Percentiles rank a stretch among this genome's conserved stretches.
These are phyloP conservation scores for Bostrychus sinensis DNA, from an alignment of 2,113 vertebrate genomes.

Conservation along the genomic window DNA sequence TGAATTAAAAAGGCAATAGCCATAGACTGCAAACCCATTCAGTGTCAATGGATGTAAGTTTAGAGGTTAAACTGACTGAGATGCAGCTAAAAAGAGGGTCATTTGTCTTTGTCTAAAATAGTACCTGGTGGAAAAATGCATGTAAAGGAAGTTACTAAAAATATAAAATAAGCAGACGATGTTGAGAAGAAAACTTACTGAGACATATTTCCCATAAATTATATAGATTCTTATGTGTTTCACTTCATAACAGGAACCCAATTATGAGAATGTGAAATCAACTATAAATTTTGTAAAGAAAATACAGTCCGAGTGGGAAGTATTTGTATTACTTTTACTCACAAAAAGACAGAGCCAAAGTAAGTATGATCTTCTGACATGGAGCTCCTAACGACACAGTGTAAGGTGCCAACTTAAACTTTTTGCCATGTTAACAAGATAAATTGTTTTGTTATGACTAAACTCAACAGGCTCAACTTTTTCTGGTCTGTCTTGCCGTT, in stretches of 20 bases:
- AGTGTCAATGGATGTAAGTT: background rate
- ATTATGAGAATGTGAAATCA: constrained; percentile 2
- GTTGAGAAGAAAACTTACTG: background rate
- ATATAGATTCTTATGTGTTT: background rate
- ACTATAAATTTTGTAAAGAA: constrained; percentile 2
- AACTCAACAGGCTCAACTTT: constrained; percentile 18
- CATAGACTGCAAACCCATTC: background rate
- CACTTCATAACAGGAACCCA: background rate
- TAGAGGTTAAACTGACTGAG: constrained; percentile 2
- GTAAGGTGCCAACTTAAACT: constrained; percentile 43
- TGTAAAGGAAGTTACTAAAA: background rate
- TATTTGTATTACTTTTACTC: background rate
- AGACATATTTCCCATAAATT: background rate
- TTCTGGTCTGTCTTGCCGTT: constrained; percentile 2
- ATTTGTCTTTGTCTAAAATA: constrained; percentile 1
- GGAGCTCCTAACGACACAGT: constrained; percentile 27
- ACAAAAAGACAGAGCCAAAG: constrained; percentile 46
- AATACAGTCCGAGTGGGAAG: background rate
- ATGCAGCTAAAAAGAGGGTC: background rate
- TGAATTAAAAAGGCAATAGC: constrained; percentile 6
- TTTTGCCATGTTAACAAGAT: constrained; percentile 30
- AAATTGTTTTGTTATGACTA: constrained; percentile 19
- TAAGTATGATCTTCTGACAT: constrained; percentile 38
- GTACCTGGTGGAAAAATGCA: background rate
- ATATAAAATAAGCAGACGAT: background rate